These are phyloP conservation scores for Callithrix jacchus DNA, from an alignment of 2,113 vertebrate species.

Conservation along the genomic window DNA sequence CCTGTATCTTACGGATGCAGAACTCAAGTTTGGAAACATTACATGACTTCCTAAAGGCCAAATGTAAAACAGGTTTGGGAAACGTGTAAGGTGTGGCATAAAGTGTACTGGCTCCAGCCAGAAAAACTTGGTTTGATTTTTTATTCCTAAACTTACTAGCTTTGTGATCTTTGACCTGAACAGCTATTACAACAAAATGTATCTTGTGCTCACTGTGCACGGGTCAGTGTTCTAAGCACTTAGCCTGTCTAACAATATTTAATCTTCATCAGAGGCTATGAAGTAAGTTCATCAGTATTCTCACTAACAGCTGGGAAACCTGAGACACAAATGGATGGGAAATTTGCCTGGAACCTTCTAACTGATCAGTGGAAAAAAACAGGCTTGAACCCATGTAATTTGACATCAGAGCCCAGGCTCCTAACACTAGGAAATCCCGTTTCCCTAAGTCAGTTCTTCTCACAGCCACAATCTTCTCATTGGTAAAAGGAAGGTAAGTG, in stretches of 20 bases:
- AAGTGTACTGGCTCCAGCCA: neutral
- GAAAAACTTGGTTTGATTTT: neutral
- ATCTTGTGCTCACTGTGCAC: neutral
- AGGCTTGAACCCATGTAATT: neutral
- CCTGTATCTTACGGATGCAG: neutral
- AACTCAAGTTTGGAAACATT: neutral
- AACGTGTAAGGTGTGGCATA: neutral
- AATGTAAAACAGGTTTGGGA: neutral
- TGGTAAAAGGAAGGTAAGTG: neutral
- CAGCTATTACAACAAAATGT: neutral
- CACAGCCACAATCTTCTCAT: neutral
- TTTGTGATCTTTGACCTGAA: neutral
- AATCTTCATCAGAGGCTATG: neutral
- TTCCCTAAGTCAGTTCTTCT: neutral
- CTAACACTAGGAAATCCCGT: neutral
- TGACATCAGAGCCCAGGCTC: neutral
- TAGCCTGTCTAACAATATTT: neutral
- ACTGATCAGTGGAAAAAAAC: neutral
- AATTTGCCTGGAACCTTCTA: neutral
- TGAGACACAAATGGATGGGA: neutral
- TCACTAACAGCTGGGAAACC: neutral
- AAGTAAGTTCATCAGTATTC: neutral
- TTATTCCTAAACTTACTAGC: neutral
- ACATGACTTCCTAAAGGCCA: neutral
- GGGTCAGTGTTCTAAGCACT: neutral